Evolutionary conservation across 1,140 invertebrate genomes (phyloP).

Genomic region (Dendrolimus kikuchii): DNA sequence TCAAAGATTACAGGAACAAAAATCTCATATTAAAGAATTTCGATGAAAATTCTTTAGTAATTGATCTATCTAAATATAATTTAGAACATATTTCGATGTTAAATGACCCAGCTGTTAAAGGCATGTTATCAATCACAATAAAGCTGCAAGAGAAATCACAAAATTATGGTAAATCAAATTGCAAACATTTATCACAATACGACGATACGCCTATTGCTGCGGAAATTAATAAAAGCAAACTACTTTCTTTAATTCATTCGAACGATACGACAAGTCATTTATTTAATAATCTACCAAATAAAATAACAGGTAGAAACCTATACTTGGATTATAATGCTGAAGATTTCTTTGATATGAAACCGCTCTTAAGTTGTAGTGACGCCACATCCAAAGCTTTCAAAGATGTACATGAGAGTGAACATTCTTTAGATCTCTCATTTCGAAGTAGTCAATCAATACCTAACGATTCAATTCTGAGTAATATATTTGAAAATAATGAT

Average conservation of each 20-base stretch:
- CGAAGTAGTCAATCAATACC: slow-evolving; percentile 8
- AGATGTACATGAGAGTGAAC: slow-evolving; percentile 18
- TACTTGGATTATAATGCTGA: slow-evolving; percentile 3
- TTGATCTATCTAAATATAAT: slow-evolving; percentile 40
- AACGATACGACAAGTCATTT: slow-evolving; percentile 13
- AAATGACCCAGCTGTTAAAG: slow-evolving; percentile 20
- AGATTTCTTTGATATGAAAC: slow-evolving; percentile 26
- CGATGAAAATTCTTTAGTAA: slow-evolving; percentile 28
- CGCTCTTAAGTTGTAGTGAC: slow-evolving; percentile 37
- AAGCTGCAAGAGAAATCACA: slow-evolving; percentile 32
- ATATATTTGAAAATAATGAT: slow-evolving; percentile 9
- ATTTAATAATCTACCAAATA: slow-evolving; percentile 10
- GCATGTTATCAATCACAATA: slow-evolving; percentile 27
- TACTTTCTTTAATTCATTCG: not conserved
- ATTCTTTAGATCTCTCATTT: slow-evolving; percentile 23
- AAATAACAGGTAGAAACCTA: not conserved
- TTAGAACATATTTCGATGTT: slow-evolving; percentile 37
- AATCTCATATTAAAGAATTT: slow-evolving; percentile 16
- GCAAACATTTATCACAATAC: slow-evolving; percentile 9
- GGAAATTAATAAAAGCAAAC: too few species aligned
- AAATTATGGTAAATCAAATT: slow-evolving; percentile 17
- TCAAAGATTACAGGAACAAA: slow-evolving; percentile 14
- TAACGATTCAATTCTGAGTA: not conserved
- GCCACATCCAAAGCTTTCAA: slow-evolving; percentile 29
- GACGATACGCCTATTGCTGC: too few species aligned